Percentiles rank a stretch among this genome's conserved stretches.
phyloP scores from a whole-genome alignment of 2,797 vertebrate species.

The Brachymystax lenok region DNA sequence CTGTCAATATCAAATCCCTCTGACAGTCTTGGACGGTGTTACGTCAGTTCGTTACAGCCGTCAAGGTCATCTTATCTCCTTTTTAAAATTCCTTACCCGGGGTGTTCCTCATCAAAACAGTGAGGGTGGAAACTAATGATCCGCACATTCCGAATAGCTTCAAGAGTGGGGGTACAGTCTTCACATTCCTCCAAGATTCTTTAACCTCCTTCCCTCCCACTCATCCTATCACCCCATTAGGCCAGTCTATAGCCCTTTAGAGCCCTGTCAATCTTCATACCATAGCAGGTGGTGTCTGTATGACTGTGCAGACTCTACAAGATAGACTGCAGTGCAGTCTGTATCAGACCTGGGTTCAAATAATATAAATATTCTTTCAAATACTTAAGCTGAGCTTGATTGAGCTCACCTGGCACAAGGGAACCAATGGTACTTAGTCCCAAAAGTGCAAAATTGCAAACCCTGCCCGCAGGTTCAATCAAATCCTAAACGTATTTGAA shows the following conservation, averaged over 20 bases:
- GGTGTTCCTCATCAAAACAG: not conserved
- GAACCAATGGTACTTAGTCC: not conserved
- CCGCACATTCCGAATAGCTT: slow-evolving; percentile 14
- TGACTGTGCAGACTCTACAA: not conserved
- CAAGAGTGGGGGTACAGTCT: slow-evolving; percentile 6
- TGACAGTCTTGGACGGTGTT: not conserved
- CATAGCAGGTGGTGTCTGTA: slow-evolving; percentile 7
- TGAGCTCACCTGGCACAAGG: not conserved
- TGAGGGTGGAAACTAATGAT: slow-evolving; percentile 9
- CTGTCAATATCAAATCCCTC: not conserved
- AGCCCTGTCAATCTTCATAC: not conserved
- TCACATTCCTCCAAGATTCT: slow-evolving; percentile 12
- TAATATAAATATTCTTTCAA: not conserved
- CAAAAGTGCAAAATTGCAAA: not conserved
- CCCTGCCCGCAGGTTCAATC: not conserved
- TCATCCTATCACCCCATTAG: not conserved
- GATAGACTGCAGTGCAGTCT: not conserved
- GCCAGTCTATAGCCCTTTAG: slow-evolving; percentile 1
- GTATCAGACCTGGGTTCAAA: no score
- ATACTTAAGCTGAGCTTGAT: not conserved
- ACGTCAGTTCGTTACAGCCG: not conserved
- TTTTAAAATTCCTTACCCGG: not conserved
- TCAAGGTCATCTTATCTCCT: not conserved
- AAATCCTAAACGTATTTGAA: not conserved
- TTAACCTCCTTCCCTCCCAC: not conserved